Evolutionary conservation across 1,140 invertebrate genomes (phyloP).

Genomic region (Drosophila pandora): DNA sequence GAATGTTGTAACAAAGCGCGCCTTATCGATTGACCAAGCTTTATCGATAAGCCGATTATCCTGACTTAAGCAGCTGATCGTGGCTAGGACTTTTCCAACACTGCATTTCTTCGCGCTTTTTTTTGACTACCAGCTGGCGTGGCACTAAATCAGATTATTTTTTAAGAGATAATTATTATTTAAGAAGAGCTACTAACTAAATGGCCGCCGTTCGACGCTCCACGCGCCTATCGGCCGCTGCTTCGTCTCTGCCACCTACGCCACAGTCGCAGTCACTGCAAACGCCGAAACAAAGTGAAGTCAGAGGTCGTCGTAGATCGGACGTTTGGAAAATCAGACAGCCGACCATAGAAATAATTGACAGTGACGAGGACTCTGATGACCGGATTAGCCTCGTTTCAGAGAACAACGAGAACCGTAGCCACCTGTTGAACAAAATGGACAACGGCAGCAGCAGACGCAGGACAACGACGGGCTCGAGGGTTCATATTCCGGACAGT

Average conservation of each 20-base stretch:
- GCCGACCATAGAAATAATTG: constrained; percentile 25
- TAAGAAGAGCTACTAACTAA: constrained; percentile 7
- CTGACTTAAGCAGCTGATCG: constrained; percentile 42
- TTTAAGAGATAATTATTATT: constrained; percentile 19
- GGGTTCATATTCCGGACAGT: not conserved
- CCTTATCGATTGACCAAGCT: constrained; percentile 23
- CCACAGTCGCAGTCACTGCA: constrained; percentile 19
- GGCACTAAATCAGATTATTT: constrained; percentile 6
- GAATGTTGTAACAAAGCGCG: constrained; percentile 44
- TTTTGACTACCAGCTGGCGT: constrained; percentile 7
- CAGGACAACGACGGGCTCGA: constrained; percentile 32
- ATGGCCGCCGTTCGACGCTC: constrained; percentile 78
- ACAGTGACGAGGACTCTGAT: constrained; percentile 59
- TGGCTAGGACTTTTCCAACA: not conserved
- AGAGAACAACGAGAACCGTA: constrained; percentile 78
- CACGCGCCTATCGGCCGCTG: constrained; percentile 60
- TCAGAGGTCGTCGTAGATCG: constrained; percentile 49
- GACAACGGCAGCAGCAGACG: constrained; percentile 48
- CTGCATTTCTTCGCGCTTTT: not conserved
- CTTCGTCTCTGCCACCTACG: constrained; percentile 46
- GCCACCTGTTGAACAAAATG: constrained; percentile 74
- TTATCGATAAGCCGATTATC: not conserved
- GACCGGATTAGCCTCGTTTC: constrained; percentile 56
- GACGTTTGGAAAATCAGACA: constrained; percentile 72
- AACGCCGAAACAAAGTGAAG: constrained; percentile 15